phyloP scores from a whole-genome alignment of 2,888 invertebrate genomes.

The Sylvicola cinctus region DNA sequence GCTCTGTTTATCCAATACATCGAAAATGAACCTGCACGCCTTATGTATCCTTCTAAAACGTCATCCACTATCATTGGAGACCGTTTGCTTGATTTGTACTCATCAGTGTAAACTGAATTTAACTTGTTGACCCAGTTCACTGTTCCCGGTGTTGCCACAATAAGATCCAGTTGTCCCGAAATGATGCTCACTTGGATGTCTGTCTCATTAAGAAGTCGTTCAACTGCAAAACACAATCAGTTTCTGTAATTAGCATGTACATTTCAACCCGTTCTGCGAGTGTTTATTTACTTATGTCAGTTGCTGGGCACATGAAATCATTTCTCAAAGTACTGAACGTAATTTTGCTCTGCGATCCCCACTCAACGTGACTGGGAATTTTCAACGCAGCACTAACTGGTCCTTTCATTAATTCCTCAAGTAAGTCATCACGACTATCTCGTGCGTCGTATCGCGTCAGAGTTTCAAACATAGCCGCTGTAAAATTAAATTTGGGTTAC shows the following conservation, averaged over 20 bases:
- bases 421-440: constrained; percentile 14
- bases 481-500: too few relatives aligned
- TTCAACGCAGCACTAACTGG: constrained; percentile 41
- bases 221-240: constrained; percentile 33
- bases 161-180: constrained; percentile 65
- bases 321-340: constrained; percentile 37
- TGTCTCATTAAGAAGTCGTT: constrained; percentile 43
- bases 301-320: constrained; percentile 70
- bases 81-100: constrained; percentile 34
- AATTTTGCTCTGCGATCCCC: constrained; percentile 36
- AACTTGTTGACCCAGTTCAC: constrained; percentile 54
- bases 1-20: constrained; percentile 24
- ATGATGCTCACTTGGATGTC: constrained; percentile 45
- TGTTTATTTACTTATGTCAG: constrained; percentile 32
- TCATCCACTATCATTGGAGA: constrained; percentile 35
- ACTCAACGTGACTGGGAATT: constrained; percentile 39
- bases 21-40: constrained; percentile 25
- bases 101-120: constrained; percentile 36
- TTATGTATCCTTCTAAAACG: constrained; percentile 49
- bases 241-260: background rate
- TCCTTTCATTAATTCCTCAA: constrained; percentile 46
- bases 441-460: too few relatives aligned
- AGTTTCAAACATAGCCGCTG: too few relatives aligned
- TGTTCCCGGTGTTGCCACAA: constrained; percentile 60
- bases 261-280: background rate